Base-by-base conservation (phyloP, 2,797 vertebrate genomes). In the Myripristis jacobus region DNA sequence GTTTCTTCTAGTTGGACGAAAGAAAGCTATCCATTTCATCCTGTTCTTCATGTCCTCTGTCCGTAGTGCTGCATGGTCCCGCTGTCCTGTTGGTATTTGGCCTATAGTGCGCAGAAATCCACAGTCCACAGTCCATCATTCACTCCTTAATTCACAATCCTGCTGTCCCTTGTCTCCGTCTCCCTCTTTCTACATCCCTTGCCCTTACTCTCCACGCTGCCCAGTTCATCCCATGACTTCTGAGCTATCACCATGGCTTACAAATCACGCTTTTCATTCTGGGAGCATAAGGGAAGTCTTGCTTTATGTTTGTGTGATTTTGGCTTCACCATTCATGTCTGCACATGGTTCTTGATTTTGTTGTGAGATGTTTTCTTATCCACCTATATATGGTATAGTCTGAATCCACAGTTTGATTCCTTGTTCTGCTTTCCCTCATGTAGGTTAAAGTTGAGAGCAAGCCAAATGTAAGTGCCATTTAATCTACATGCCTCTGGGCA, bases 251-350 rank as follows among this genome's bases (percentile, higher is more conserved):
- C 78, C 94, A 99, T 99, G 97, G 97, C 97, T 61, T 98, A 98
- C 91, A 97, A 95, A 79, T 97, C 96, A 66, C 95, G 96, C 83
- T 99, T 98, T 92, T 97, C 97, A 58, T 99, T 99, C 94, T 99
- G 97, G 97, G 96, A 98, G 85, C 95, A 97, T 93, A 99, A 99
- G 97, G 97, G 90, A 99, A 98, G 97, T 99, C 73, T 90, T 22
- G 77, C 56, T 90, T 91, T 18, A 58, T 86, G 50, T 87, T 65
- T 79, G 38, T 69, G 59, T 47, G 21, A 22, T 68, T 38, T 64
- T 66, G 18, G 36, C 25, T 13, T 38, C 46, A 44, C 18, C 62
- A 3, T 79, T 76, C 13, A 47, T 78, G 57, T 29, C 1, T 68
- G 65, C 65, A 67, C 80, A 57, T 83, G 58, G 19, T 70, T 62